Percentiles rank a stretch among this genome's conserved stretches.
Conservation (phyloP, 2,888 invertebrate genomes). For the Merodon equestris region DNA sequence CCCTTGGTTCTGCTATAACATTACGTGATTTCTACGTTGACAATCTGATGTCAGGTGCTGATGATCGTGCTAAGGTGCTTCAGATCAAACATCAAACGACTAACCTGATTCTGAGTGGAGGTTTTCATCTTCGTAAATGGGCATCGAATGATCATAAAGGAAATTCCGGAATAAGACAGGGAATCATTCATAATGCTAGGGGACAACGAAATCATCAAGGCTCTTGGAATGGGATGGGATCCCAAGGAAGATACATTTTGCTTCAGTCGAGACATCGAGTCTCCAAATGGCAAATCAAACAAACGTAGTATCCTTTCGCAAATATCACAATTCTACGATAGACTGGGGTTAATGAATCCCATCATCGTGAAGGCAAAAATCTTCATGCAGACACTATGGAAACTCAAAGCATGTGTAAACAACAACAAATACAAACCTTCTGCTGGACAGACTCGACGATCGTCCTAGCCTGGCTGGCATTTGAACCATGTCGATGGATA, state of each 20-base stretch:
- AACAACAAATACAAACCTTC: constrained; percentile 10
- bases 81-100: constrained; percentile 17
- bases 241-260: constrained; percentile 31
- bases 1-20: constrained; percentile 10
- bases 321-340: constrained; percentile 37
- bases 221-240: constrained; percentile 42
- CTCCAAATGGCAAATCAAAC: constrained; percentile 13
- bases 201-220: constrained; percentile 35
- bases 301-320: constrained; percentile 49
- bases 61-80: constrained; percentile 16
- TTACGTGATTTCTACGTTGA: constrained; percentile 42
- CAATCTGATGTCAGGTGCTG: constrained; percentile 51
- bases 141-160: constrained; percentile 27
- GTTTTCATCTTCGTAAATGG: constrained; percentile 34
- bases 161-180: constrained; percentile 4
- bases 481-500: constrained; percentile 37
- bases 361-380: constrained; percentile 50
- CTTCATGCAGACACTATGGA: constrained; percentile 35
- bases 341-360: constrained; percentile 42
- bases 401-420: constrained; percentile 7
- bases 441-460: constrained; percentile 31
- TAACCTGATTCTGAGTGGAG: constrained; percentile 14
- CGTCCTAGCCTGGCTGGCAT: constrained; percentile 29
- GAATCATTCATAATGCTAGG: constrained; percentile 25
- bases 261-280: constrained; percentile 27